Evolutionary conservation across 2,113 vertebrate genomes (phyloP), one percentile per base, ranked within the genome.

Genomic region (Nycticryphes semicollaris): DNA sequence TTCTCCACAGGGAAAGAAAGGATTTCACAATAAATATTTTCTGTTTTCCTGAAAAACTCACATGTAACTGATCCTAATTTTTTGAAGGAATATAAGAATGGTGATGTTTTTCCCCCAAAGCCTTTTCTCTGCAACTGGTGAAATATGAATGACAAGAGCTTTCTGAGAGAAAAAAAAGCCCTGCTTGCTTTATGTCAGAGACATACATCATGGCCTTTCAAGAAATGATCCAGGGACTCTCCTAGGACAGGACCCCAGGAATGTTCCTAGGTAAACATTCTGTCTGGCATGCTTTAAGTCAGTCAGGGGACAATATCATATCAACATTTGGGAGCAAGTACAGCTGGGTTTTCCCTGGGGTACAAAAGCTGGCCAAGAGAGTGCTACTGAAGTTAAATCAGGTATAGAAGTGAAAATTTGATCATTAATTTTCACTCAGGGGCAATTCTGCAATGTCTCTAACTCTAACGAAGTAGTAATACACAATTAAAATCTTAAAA

Each of bases 21-120:
- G 3, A 62, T 78, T 86, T 97, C 21, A 92, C 28, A 60, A 68
- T 84, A 73, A 96, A 86, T 87, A 97, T 96, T 57, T 80, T 63
- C 21, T 66, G 50, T 67, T 87, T 92, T 62, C 59, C 85, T n/a
- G 67, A 96, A 87, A 84, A 76, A 18, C 16, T 33, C 78, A 72
- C 33, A 28, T 53, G 57, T 47, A 73, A 43, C 53, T 54, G 91
- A 93, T 66, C 37, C 56, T 24, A 39, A 41, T 97, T 97, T 96
- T 63, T 59, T 92, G 73, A 54, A 82, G 78, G 66, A 83, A 76
- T 8, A 56, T 81, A 35, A 95, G 84, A 63, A 68, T 39, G 5
- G 16, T 10, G 41, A 79, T 41, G 21, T 16, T 68, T 90, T 48
- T 45, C 41, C n/a, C 51, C 13, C 11, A 66, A 89, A 20, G 5